Base-by-base conservation (phyloP, 1,140 invertebrate genomes). In the Nylanderia fulva region DNA sequence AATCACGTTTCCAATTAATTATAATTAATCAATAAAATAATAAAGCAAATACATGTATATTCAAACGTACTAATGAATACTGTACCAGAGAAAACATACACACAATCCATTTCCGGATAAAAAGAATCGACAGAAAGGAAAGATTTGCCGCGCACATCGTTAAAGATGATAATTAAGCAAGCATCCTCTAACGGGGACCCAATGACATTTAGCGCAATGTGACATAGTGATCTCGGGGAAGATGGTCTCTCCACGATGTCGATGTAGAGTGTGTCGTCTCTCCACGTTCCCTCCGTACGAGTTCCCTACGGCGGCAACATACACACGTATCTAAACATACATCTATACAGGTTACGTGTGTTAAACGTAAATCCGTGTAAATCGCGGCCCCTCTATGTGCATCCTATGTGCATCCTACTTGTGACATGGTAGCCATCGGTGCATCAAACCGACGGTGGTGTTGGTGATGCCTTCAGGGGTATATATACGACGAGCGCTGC, bases 131-230 rank as follows among this genome's bases (percentile, higher is more conserved):
- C 27, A 4, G 42, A 58, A 56, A 71, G 36, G 56, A 11, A 80
- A 0, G 39, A 13, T 56, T 77, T n/a, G 11, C 7, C 45, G 33
- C 2, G 54, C 21, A 15, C 15, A 29, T 66, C 68, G 72, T 84
- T 87, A 85, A 90, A 84, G 88, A 91, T 88, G 92, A 93, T 91
- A 93, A 92, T 92, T 89, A 89, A 91, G 90, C 88, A 91, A 92
- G 90, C 86, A 89, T 91, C 87, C 90, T 92, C 88, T 88, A 93
- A 89, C 90, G 74, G 61, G 90, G 86, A 93, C 91, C 91, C 79
- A 91, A 91, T 93, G 93, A 93, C 93, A 93, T 93, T 93, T 93
- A 93, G 79, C 91, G 77, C 69, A 87, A 79, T 90, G 90, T 86
- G 89, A 93, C 92, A 92, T 86, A 86, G 84, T 92, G 92, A 93